A percentile compares a stretch with the other conserved stretches of the same genome.
Conservation (phyloP, 2,797 vertebrate genomes). For the Pampus argenteus region DNA sequence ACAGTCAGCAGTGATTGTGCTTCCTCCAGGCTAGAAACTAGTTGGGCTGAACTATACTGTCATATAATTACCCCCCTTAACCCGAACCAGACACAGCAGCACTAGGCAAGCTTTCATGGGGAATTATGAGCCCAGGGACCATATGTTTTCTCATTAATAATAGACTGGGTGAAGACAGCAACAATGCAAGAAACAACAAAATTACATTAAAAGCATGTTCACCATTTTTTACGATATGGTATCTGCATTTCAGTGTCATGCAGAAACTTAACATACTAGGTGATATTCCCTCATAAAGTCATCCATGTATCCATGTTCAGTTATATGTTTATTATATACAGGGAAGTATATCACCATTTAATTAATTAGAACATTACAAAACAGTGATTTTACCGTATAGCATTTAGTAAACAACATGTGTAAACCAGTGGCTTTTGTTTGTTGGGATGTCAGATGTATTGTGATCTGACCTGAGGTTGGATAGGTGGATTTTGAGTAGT, state of each 20-base stretch:
- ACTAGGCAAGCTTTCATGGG: conserved; percentile 58
- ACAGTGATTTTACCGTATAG: neutral
- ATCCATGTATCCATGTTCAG: neutral
- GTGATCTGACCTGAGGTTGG: too few relatives aligned
- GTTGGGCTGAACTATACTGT: conserved; percentile 80
- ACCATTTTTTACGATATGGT: neutral
- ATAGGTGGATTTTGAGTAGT: too few relatives aligned
- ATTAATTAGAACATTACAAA: neutral
- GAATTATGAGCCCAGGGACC: conserved; percentile 50
- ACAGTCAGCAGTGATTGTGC: conserved; percentile 83
- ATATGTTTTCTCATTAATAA: conserved; percentile 58
- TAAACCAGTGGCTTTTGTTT: neutral
- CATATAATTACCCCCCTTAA: conserved; percentile 83
- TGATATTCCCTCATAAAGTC: too few relatives aligned
- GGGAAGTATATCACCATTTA: neutral
- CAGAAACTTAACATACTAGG: neutral
- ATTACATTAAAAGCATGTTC: neutral
- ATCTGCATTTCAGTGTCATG: neutral
- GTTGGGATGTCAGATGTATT: neutral
- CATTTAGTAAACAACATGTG: neutral
- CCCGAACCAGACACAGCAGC: conserved; percentile 73
- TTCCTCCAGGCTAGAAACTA: conserved; percentile 84
- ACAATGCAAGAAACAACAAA: conserved; percentile 3
- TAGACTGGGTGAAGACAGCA: conserved; percentile 15
- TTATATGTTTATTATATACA: neutral